Percentiles rank a stretch among this genome's conserved stretches.
Evolutionary conservation across 2,888 invertebrate genomes (phyloP).

Genomic region (Baccha elongata): DNA sequence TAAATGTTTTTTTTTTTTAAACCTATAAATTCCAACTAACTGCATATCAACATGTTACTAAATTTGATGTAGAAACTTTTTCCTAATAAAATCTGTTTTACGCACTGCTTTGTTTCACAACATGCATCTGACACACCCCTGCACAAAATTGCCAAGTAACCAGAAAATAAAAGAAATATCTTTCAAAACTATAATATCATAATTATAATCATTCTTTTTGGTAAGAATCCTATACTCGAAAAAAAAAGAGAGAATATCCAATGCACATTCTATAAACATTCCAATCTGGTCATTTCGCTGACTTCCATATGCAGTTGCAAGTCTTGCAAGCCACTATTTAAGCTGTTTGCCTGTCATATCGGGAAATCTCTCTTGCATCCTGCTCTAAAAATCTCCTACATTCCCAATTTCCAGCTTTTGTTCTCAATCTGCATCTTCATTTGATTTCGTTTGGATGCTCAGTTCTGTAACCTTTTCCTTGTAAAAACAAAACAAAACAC

Average conservation of each 20-base stretch:
- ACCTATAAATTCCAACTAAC: too few species aligned
- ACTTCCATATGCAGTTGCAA: conserved; percentile 4
- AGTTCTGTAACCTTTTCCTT: not conserved
- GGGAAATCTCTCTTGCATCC: conserved; percentile 53
- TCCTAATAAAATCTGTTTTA: too few species aligned
- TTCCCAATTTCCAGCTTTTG: conserved; percentile 36
- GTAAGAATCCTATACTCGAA: too few species aligned
- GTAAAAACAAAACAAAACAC: not conserved
- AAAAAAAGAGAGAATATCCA: not conserved
- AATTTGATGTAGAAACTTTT: too few species aligned
- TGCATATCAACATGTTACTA: too few species aligned
- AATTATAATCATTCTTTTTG: too few species aligned
- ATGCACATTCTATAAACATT: conserved; percentile 15
- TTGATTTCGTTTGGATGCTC: not conserved
- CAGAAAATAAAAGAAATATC: not conserved
- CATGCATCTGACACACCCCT: not conserved
- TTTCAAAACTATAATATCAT: too few species aligned
- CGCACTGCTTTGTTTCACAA: too few species aligned
- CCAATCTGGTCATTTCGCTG: not conserved
- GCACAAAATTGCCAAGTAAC: not conserved
- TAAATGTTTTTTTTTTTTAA: too few species aligned
- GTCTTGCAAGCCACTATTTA: conserved; percentile 24
- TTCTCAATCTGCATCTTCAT: conserved; percentile 14
- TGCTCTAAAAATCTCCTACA: conserved; percentile 37
- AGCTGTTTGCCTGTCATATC: conserved; percentile 53